phyloP scores from a whole-genome alignment of 1,140 invertebrate genomes.

The Papilio helenus region DNA sequence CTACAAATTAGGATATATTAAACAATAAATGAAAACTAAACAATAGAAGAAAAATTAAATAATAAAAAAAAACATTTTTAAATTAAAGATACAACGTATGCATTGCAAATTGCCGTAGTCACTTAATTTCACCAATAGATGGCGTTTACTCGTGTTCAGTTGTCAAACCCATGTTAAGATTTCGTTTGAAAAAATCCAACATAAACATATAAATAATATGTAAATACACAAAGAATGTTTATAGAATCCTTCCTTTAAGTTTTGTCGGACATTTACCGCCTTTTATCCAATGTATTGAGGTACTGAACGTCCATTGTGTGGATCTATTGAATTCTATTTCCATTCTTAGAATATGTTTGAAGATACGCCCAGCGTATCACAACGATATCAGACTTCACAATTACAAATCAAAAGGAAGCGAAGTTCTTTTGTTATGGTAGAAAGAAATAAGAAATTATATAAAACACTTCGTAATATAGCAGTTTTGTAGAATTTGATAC shows the following conservation, averaged over 20 bases:
- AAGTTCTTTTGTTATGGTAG: not conserved
- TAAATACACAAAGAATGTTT: too few species aligned
- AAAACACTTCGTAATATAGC: not conserved
- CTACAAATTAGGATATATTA: too few species aligned
- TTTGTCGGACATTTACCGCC: not conserved
- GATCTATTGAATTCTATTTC: constrained; percentile 10
- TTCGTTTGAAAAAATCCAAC: too few species aligned
- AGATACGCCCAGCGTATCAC: constrained; percentile 7
- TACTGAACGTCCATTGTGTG: constrained; percentile 19
- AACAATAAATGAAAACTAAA: too few species aligned
- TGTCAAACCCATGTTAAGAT: too few species aligned
- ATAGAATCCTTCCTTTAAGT: constrained; percentile 23
- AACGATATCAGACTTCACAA: not conserved
- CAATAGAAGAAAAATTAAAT: too few species aligned
- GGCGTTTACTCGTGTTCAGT: too few species aligned
- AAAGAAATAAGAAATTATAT: not conserved
- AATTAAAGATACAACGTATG: too few species aligned
- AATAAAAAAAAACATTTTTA: too few species aligned
- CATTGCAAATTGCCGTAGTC: too few species aligned
- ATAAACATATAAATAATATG: too few species aligned
- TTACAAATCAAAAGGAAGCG: constrained; percentile 6
- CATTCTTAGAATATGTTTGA: constrained; percentile 17
- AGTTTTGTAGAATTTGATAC: not conserved
- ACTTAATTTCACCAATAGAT: too few species aligned
- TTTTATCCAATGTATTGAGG: constrained; percentile 11